Evolutionary conservation across 2,113 vertebrate species (phyloP).

Genomic region (Aegotheles bennettii): DNA sequence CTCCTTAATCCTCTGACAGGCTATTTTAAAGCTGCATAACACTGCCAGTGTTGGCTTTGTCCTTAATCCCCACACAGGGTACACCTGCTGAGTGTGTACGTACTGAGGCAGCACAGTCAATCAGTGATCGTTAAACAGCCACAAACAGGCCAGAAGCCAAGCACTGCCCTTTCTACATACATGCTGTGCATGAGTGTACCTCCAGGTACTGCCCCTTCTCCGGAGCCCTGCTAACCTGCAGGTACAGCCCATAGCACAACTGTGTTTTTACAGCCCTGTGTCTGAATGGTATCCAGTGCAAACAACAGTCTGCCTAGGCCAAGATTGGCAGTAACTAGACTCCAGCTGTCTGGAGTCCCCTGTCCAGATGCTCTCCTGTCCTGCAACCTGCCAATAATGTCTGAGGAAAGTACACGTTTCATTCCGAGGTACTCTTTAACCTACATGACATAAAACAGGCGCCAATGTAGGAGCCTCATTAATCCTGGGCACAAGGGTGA

Average conservation of each 20-base stretch:
- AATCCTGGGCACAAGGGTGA: background rate
- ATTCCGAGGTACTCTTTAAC: background rate
- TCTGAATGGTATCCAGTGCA: background rate
- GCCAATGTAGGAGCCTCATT: background rate
- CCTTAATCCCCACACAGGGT: background rate
- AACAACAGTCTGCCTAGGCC: background rate
- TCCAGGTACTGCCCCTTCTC: background rate
- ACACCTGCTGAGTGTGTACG: background rate
- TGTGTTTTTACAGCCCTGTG: background rate
- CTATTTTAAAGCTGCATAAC: constrained; percentile 11
- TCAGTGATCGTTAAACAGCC: background rate
- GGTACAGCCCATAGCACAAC: background rate
- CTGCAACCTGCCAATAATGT: background rate
- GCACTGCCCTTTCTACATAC: background rate
- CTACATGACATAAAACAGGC: background rate
- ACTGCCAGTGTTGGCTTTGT: background rate
- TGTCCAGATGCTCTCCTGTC: background rate
- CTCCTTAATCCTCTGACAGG: constrained; percentile 9
- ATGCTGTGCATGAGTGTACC: background rate
- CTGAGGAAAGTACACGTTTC: background rate
- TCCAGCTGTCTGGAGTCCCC: background rate
- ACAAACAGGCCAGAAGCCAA: background rate
- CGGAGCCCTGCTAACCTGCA: background rate
- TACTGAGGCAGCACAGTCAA: fast-evolving
- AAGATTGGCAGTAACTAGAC: background rate